Conservation (phyloP, 2,113 vertebrate species). For the Nothocercus julius region DNA sequence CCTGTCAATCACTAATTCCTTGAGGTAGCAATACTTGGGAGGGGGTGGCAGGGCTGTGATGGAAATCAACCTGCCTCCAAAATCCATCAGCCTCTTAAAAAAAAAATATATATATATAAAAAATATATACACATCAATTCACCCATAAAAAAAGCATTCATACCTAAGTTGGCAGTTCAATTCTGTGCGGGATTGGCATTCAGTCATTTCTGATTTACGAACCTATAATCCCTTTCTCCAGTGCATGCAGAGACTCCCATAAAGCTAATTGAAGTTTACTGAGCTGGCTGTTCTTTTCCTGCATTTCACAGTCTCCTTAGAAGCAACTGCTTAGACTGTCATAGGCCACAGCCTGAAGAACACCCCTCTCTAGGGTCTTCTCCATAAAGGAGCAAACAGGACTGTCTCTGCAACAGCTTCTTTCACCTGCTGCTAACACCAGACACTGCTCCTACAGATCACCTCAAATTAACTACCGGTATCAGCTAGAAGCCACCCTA, state of each 20-base stretch:
- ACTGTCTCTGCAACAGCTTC: background rate
- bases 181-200: background rate
- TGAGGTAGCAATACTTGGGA: background rate
- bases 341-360: background rate
- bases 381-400: background rate
- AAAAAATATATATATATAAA: background rate
- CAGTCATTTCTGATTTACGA: background rate
- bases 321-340: background rate
- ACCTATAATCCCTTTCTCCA: background rate
- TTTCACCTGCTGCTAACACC: background rate
- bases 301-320: background rate
- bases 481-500: background rate
- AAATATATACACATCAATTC: background rate
- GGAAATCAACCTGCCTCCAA: background rate
- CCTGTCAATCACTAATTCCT: background rate
- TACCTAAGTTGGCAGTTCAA: background rate
- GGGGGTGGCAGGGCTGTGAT: background rate
- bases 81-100: background rate
- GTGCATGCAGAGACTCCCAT: rapidly evolving
- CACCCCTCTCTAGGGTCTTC: background rate
- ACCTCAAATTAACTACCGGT: background rate
- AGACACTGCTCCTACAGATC: background rate
- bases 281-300: rapidly evolving
- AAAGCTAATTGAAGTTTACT: background rate
- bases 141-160: background rate